Evolutionary conservation across 2,797 vertebrate species (phyloP).

Genomic region (Bradypodion ventrale): DNA sequence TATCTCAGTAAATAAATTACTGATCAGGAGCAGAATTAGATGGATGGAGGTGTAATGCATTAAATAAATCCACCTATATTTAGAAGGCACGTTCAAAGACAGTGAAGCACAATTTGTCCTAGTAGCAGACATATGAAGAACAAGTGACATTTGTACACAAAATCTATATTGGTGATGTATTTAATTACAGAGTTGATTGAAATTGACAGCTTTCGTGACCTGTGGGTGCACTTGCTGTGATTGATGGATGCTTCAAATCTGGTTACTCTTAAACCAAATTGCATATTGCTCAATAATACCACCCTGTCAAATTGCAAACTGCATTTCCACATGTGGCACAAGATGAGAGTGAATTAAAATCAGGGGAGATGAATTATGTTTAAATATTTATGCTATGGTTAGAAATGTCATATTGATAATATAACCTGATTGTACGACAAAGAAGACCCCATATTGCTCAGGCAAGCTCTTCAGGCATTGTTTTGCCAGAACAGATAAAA

Average conservation of each 20-base stretch:
- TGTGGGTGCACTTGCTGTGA: constrained; percentile 75
- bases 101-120: constrained; percentile 74
- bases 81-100: constrained; percentile 72
- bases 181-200: constrained; percentile 85
- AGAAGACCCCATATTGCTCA: constrained; percentile 52
- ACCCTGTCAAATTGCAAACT: constrained; percentile 71
- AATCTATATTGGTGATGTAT: constrained; percentile 84
- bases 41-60: constrained; percentile 71
- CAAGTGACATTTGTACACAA: constrained; percentile 81
- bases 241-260: constrained; percentile 78
- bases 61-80: constrained; percentile 69
- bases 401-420: constrained; percentile 32
- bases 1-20: constrained; percentile 66
- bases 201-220: constrained; percentile 82
- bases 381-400: constrained; percentile 63
- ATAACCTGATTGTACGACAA: constrained; percentile 49
- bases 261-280: constrained; percentile 78
- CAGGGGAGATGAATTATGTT: constrained; percentile 62
- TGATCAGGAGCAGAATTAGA: constrained; percentile 70
- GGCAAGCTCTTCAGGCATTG: constrained; percentile 26
- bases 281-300: constrained; percentile 75
- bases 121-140: constrained; percentile 76
- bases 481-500: constrained; percentile 22
- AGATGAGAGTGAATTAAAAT: constrained; percentile 67
- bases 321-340: constrained; percentile 66